Evolutionary conservation across 2,888 invertebrate species (phyloP).

Genomic region (Xanthostigma xanthostigma): DNA sequence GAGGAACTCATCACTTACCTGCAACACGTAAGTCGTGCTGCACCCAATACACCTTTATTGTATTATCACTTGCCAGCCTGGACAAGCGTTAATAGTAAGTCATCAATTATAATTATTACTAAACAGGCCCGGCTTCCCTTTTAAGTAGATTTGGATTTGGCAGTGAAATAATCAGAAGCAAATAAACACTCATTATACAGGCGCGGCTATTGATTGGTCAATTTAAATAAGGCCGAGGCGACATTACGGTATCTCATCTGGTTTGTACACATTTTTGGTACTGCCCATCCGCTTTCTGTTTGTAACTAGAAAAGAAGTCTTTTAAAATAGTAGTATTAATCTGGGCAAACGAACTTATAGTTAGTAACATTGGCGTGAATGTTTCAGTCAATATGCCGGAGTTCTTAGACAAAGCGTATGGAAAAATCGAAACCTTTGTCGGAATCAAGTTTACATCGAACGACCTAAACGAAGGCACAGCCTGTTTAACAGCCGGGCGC

Average conservation of each 20-base stretch:
- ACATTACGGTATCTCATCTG: too few species aligned
- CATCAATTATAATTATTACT: neutral
- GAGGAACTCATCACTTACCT: constrained; percentile 51
- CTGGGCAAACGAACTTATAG: neutral
- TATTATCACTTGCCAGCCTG: constrained; percentile 72
- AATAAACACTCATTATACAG: neutral
- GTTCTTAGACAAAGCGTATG: constrained; percentile 45
- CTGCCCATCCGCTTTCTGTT: too few species aligned
- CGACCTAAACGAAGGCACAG: constrained; percentile 50
- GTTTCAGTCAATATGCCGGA: constrained; percentile 53
- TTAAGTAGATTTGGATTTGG: neutral
- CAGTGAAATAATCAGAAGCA: neutral
- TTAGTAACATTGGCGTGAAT: too few species aligned
- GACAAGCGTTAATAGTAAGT: constrained; percentile 57
- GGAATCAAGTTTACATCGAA: constrained; percentile 74
- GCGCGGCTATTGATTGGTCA: neutral
- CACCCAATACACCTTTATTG: constrained; percentile 59
- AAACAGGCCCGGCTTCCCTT: neutral
- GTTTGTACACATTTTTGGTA: too few species aligned
- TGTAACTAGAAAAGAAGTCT: neutral
- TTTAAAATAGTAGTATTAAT: too few species aligned
- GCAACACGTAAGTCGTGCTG: constrained; percentile 47
- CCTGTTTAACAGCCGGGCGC: constrained; percentile 36
- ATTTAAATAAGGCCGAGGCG: too few species aligned
- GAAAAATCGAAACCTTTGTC: constrained; percentile 52